Percentiles rank a stretch among this genome's conserved stretches.
Conservation (phyloP, 2,113 vertebrate species). For the Accipiter virgatus region DNA sequence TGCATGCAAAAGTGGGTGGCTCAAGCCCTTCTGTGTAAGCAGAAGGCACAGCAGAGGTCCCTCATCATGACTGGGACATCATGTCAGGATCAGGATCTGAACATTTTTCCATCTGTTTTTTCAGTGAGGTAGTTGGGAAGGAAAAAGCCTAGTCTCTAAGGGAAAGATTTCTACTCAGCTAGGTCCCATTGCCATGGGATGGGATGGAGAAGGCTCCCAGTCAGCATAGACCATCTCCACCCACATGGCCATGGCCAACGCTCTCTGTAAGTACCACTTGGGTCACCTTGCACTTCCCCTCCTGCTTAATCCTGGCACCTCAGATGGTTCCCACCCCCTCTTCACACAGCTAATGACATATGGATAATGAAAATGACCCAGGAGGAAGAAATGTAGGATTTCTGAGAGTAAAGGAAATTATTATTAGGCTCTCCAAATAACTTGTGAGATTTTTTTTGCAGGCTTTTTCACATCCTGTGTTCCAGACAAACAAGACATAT, state of each 20-base stretch:
- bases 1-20: not conserved
- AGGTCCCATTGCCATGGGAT: fast-evolving
- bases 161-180: not conserved
- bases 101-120: not conserved
- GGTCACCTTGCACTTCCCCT: not conserved
- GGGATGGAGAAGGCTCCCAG: not conserved
- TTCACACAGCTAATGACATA: not conserved
- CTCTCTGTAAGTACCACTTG: not conserved
- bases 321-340: not conserved
- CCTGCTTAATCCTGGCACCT: not conserved
- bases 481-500: not conserved
- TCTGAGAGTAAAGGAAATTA: not conserved
- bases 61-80: not conserved
- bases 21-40: fast-evolving
- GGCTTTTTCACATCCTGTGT: not conserved
- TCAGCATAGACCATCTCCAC: not conserved
- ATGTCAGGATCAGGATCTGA: not conserved
- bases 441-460: not conserved
- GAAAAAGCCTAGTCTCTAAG: not conserved
- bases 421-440: not conserved
- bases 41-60: not conserved
- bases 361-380: not conserved
- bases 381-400: not conserved
- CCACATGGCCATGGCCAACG: fast-evolving
- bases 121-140: not conserved